Base-by-base conservation (phyloP, 2,113 vertebrate genomes). In the Collichthys lucidus region DNA sequence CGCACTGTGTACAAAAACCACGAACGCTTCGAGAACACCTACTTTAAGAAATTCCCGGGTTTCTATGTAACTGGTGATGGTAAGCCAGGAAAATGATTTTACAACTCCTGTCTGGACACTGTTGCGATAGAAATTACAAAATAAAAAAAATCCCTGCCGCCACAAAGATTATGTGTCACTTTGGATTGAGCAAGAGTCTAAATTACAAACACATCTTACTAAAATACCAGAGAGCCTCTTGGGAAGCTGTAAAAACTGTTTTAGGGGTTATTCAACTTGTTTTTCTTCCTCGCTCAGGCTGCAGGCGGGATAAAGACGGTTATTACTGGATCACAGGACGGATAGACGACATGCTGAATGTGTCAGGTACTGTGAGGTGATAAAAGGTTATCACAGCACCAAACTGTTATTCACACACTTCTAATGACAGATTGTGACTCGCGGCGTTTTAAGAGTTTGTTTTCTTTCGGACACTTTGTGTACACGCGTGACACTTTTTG, bases 251-350 rank as follows among this genome's bases (percentile, higher is more conserved):
- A 49, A 55, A 67, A 57, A 10, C 17, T 49, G 14, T 61, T 42
- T 1, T 3, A 24, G 29, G 52, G 29, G 14, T 79, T 40, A 63
- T 65, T 40, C 49, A 53, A 50, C 20, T 59, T 70, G 49, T 85
- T 69, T 80, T 35, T n/a, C n/a, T 35, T 77, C 65, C 20, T 44
- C 65, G 85, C 17, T 67, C 87, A 96, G 96, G 95, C 74, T 96
- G 95, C 91, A 92, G 86, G 59, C 90, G 96, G 57, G 96, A 96
- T 73, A 95, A 94, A 85, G 96, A 96, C 10, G 96, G 96, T 3
- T 96, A 96, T 87, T 96, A 94, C 91, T 96, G 96, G 96, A 96
- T 96, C 86, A 96, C 96, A 15, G 96, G 96, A 53, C 89, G 96
- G 64, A 96, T 96, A 74, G 95, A 96, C 47, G 96, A 96, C 91